Evolutionary conservation across 2,797 vertebrate species (phyloP).

Genomic region (Poecilia wingei): DNA sequence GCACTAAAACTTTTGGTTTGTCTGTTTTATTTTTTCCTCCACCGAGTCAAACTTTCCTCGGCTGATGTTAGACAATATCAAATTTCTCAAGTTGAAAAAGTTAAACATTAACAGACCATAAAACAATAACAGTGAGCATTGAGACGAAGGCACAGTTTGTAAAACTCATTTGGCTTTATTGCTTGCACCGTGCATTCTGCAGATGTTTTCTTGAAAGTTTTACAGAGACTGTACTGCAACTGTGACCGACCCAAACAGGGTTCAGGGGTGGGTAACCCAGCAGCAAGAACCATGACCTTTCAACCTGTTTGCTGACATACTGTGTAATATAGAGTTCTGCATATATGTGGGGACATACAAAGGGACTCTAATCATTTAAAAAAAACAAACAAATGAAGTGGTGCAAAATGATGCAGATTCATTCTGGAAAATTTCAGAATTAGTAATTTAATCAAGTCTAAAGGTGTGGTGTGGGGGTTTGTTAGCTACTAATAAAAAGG

Average conservation of each 20-base stretch:
- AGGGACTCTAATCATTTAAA: slow-evolving; percentile 53
- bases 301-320: slow-evolving; percentile 8
- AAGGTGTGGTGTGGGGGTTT: slow-evolving; percentile 19
- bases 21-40: background rate
- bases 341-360: slow-evolving; percentile 41
- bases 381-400: slow-evolving; percentile 59
- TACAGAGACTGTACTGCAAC: slow-evolving; percentile 50
- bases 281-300: slow-evolving; percentile 9
- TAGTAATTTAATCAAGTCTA: slow-evolving; percentile 44
- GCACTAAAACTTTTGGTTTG: background rate
- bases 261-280: slow-evolving; percentile 8
- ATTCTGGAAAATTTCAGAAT: slow-evolving; percentile 57
- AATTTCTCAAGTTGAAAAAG: background rate
- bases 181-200: slow-evolving; percentile 68
- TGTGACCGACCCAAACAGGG: slow-evolving; percentile 19
- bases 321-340: slow-evolving; percentile 22
- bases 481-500: slow-evolving; percentile 35
- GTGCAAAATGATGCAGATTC: slow-evolving; percentile 75
- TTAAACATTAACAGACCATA: background rate
- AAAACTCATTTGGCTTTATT: slow-evolving; percentile 85
- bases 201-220: slow-evolving; percentile 41
- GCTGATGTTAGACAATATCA: background rate
- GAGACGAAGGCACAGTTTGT: slow-evolving; percentile 29
- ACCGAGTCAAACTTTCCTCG: background rate
- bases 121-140: background rate